Base-by-base conservation (phyloP, 2,797 vertebrate genomes). In the Silurus aristotelis region DNA sequence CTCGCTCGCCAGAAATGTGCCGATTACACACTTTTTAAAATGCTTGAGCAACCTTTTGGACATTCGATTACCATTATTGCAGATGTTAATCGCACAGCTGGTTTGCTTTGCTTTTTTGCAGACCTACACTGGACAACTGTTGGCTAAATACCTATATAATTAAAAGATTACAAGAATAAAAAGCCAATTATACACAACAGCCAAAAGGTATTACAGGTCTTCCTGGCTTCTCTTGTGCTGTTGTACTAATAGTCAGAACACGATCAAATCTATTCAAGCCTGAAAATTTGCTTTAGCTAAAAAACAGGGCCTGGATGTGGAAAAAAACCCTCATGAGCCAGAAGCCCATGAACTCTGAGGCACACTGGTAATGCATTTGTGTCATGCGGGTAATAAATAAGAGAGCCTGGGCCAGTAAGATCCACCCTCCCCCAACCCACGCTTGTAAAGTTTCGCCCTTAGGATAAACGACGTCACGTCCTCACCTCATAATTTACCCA, bases 381-480 rank as follows among this genome's bases (percentile, higher is more conserved):
- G 91, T 91, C 91, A 92, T 72, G 7, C 87, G 63, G 56, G 91
- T 93, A 93, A 93, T 89, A 92, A 95, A 94, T 92, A 86, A 91
- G 84, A 94, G 85, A 48, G 92, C 89, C 89, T 92, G 91, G 82
- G 89, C 90, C 89, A 68, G 87, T 91, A 91, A 86, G 86, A 66
- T 81, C 68, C 68, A 56, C 76, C 48, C 67, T 56, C 77, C 76
- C 60, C 87, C 46, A 76, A 80, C 79, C 76, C 84, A 19, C 25
- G 20, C 58, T 83, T 75, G 64, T 63, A 68, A 63, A 19, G 85
- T 52, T 52, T 83, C 85, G 76, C 85, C 87, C 93, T 92, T 91
- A 61, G 76, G 60, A 82, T 3, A 81, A 43, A 13, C 82, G 70
- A 78, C 17, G 20, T 88, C 70, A 88, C 78, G 76, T 71, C 82